Conservation (phyloP, 2,888 invertebrate species). For the Cerastoderma edule region DNA sequence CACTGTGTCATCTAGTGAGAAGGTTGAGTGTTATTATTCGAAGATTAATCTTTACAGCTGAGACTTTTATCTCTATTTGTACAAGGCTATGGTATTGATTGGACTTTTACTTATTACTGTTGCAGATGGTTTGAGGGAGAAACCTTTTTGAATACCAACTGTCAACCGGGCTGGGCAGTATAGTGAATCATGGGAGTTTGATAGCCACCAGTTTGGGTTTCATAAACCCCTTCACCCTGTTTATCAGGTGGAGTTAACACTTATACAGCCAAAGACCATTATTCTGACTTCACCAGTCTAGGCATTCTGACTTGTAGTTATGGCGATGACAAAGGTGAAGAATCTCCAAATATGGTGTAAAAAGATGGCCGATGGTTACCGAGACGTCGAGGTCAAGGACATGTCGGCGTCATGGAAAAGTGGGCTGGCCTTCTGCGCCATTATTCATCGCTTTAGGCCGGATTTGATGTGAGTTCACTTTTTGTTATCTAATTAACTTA, state of each 20-base stretch:
- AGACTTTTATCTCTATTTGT: slow-evolving; percentile 23
- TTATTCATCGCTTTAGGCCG: slow-evolving; percentile 97
- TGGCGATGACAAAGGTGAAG: slow-evolving; percentile 87
- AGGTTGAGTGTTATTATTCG: slow-evolving; percentile 14
- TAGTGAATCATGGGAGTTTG: slow-evolving; percentile 14
- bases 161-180: not conserved
- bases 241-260: too few species aligned
- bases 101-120: slow-evolving; percentile 12
- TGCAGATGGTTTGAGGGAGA: slow-evolving; percentile 19
- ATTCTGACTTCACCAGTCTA: not conserved
- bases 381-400: slow-evolving; percentile 94
- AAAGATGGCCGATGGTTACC: slow-evolving; percentile 94
- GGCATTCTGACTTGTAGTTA: slow-evolving; percentile 56
- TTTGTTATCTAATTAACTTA: too few species aligned
- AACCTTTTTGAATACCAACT: slow-evolving; percentile 17
- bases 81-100: slow-evolving; percentile 19
- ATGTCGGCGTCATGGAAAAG: slow-evolving; percentile 98
- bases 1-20: too few species aligned
- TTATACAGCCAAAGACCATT: too few species aligned
- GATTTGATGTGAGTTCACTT: slow-evolving; percentile 93
- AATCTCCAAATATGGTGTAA: slow-evolving; percentile 97
- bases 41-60: slow-evolving; percentile 25
- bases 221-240: too few species aligned
- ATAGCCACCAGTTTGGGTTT: too few species aligned
- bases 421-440: slow-evolving; percentile 97